phyloP scores from a whole-genome alignment of 2,797 vertebrate genomes.

The Enteromius paludinosus region DNA sequence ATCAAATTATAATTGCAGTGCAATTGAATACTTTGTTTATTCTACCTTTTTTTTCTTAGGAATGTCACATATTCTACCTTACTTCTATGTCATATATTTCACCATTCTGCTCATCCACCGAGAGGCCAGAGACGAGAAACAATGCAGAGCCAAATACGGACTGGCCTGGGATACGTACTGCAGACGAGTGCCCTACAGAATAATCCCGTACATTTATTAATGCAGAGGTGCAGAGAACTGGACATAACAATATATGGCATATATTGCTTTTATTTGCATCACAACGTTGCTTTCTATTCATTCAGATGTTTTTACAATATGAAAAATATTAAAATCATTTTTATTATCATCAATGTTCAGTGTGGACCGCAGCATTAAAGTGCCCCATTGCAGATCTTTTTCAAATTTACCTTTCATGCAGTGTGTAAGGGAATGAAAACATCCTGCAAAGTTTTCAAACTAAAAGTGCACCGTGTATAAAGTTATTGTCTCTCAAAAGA shows the following conservation, averaged over 20 bases:
- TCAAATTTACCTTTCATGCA: no score
- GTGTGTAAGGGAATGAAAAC: no score
- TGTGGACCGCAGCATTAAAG: not conserved
- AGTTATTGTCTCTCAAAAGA: no score
- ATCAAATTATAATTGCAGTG: not conserved
- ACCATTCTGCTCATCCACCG: conserved; percentile 84
- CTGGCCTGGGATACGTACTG: conserved; percentile 89
- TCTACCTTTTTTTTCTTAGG: conserved; percentile 69
- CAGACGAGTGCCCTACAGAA: conserved; percentile 85
- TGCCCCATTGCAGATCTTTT: no score
- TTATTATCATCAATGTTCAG: not conserved
- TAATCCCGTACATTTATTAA: conserved; percentile 90
- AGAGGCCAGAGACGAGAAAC: conserved; percentile 87
- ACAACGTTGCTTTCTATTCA: not conserved
- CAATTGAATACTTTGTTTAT: not conserved
- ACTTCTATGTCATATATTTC: conserved; percentile 90
- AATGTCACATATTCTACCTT: conserved; percentile 85
- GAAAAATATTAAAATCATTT: conserved; percentile 15
- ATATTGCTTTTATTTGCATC: not conserved
- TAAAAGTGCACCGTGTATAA: no score
- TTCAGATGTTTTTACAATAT: not conserved
- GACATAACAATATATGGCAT: not conserved
- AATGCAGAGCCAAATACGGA: conserved; percentile 86
- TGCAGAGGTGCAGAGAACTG: not conserved
- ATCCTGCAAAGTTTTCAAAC: no score